A percentile compares a stretch with the other conserved stretches of the same genome.
Evolutionary conservation across 2,113 vertebrate genomes (phyloP).

Genomic region (Tylochromis polylepis): DNA sequence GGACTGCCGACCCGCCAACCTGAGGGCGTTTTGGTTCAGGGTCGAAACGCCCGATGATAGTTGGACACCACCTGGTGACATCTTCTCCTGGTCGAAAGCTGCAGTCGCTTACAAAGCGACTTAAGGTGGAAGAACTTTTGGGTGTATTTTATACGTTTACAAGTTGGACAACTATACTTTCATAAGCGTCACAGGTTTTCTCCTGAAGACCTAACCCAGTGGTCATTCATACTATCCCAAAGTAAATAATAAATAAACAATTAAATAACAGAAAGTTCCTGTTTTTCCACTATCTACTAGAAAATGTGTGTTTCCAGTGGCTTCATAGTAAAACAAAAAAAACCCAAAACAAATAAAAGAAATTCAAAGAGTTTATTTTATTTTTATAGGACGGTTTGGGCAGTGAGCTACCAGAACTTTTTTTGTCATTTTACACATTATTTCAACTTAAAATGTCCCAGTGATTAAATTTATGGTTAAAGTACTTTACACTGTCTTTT

Average conservation of each 20-base stretch:
- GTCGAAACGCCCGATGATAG: neutral
- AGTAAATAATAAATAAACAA: neutral
- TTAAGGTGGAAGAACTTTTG: neutral
- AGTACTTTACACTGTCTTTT: neutral
- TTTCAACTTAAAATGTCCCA: neutral
- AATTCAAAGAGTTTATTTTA: fast-evolving
- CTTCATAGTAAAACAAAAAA: neutral
- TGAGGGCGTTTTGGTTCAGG: neutral
- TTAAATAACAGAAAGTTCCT: neutral
- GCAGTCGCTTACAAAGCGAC: neutral
- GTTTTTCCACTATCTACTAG: neutral
- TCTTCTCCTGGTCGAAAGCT: neutral
- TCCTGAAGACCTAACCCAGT: neutral
- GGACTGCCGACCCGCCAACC: fast-evolving
- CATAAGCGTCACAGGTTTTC: fast-evolving
- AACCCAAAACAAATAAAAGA: fast-evolving
- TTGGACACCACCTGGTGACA: neutral
- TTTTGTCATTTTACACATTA: neutral
- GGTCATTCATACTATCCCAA: neutral
- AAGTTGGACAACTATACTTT: neutral
- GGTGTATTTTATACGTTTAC: neutral
- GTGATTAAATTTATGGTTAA: neutral
- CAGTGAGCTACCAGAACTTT: neutral
- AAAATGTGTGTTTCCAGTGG: neutral
- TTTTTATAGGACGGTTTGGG: neutral